A percentile compares a stretch with the other conserved stretches of the same genome.
phyloP scores from a whole-genome alignment of 2,797 vertebrate species.

The Rhadinocentrus ornatus region DNA sequence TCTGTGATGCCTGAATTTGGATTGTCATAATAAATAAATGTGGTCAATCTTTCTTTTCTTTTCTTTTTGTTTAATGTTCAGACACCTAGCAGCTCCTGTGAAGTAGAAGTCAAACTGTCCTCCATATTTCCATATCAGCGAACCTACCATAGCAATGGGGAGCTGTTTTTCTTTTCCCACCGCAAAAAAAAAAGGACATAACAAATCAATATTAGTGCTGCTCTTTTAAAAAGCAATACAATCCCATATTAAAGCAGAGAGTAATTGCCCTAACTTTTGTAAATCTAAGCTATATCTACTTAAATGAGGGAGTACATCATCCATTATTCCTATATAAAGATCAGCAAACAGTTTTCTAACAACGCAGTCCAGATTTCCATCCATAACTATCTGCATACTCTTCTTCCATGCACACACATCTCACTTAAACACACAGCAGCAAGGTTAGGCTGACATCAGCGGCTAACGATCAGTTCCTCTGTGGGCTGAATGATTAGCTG shows the following conservation, averaged over 20 bases:
- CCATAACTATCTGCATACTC: neutral
- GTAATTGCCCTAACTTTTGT: neutral
- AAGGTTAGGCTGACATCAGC: conserved; percentile 80
- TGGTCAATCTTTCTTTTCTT: neutral
- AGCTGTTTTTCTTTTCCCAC: conserved; percentile 4
- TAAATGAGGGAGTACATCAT: neutral
- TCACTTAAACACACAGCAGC: conserved; percentile 49
- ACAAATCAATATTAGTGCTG: conserved; percentile 20
- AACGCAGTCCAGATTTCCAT: conserved; percentile 26
- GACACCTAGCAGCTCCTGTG: neutral
- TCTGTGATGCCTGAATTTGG: conserved; percentile 9
- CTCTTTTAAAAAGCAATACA: conserved; percentile 21
- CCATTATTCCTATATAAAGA: conserved; percentile 17
- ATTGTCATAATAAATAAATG: neutral
- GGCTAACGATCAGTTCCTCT: conserved; percentile 80
- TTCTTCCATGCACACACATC: neutral
- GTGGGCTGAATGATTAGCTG: conserved; percentile 79
- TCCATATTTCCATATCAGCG: conserved; percentile 40
- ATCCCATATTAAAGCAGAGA: neutral
- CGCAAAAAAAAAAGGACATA: conserved; percentile 17
- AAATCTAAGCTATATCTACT: conserved; percentile 3
- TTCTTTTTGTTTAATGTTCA: conserved; percentile 37
- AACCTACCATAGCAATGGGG: conserved; percentile 9
- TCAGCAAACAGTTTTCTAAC: conserved; percentile 24
- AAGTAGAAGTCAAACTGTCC: conserved; percentile 30